Conservation (phyloP, 2,113 vertebrate species). For the Neodontobutis hainanensis region DNA sequence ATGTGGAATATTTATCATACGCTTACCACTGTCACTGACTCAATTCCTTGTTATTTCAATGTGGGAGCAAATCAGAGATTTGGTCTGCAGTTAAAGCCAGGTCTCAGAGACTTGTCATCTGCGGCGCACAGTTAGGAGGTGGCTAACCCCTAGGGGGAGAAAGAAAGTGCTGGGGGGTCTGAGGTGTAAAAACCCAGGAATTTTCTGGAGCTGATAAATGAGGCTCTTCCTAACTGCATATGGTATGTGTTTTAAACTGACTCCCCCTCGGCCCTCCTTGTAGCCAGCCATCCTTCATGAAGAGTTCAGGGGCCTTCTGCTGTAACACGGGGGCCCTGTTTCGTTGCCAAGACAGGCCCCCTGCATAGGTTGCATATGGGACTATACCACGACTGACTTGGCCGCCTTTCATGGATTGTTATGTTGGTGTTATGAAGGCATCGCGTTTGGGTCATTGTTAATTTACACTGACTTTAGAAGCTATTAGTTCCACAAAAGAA, state of each 20-base stretch:
- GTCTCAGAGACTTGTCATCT: conserved; percentile 73
- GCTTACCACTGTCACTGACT: conserved; percentile 39
- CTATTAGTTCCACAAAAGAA: conserved; percentile 74
- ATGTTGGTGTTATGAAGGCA: conserved; percentile 69
- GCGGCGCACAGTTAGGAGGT: conserved; percentile 72
- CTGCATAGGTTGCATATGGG: conserved; percentile 78
- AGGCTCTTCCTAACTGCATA: conserved; percentile 80
- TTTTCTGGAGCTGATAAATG: conserved; percentile 78
- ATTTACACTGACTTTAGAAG: conserved; percentile 77
- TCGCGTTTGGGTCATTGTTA: conserved; percentile 74
- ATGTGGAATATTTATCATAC: conserved; percentile 19
- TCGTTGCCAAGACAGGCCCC: conserved; percentile 82
- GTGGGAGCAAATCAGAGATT: conserved; percentile 57
- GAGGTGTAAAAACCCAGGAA: conserved; percentile 78
- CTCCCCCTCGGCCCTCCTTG: conserved; percentile 77
- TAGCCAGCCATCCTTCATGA: conserved; percentile 78
- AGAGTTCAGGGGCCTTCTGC: conserved; percentile 72
- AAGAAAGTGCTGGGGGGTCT: conserved; percentile 76
- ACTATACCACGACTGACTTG: conserved; percentile 64
- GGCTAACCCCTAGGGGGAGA: conserved; percentile 68
- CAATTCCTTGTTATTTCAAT: conserved; percentile 58
- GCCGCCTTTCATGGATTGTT: conserved; percentile 69
- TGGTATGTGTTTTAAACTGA: conserved; percentile 81
- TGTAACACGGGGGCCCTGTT: conserved; percentile 71
- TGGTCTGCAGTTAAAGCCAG: conserved; percentile 66